phyloP scores from a whole-genome alignment of 2,113 vertebrate species.

The Chionis minor region DNA sequence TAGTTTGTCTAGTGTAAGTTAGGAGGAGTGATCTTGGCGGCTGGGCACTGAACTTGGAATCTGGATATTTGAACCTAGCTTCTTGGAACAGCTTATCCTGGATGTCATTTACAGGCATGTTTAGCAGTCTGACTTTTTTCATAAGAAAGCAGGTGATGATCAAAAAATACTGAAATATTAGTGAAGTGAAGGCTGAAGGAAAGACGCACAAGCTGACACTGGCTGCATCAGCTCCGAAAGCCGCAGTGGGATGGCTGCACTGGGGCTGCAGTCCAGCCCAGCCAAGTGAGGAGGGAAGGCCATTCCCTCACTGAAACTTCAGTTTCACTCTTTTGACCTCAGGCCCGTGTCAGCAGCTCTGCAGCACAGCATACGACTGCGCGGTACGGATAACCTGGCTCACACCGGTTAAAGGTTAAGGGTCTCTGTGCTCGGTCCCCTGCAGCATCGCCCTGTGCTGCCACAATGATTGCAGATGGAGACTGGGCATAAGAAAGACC shows the following conservation, averaged over 20 bases:
- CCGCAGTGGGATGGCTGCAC: not conserved
- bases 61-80: not conserved
- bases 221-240: not conserved
- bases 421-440: fast-evolving
- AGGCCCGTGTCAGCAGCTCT: not conserved
- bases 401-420: not conserved
- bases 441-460: not conserved
- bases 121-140: too few species aligned
- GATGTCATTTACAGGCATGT: too few species aligned
- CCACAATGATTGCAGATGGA: not conserved
- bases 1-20: not conserved
- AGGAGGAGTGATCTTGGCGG: not conserved
- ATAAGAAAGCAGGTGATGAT: too few species aligned
- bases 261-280: not conserved
- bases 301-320: not conserved
- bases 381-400: not conserved
- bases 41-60: not conserved
- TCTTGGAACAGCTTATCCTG: too few species aligned
- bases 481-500: not conserved
- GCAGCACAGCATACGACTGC: not conserved
- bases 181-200: not conserved
- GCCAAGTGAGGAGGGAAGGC: not conserved
- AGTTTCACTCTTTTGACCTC: not conserved
- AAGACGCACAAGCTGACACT: not conserved
- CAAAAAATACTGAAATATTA: not conserved